These are phyloP conservation scores for Dolomedes plantarius DNA, from an alignment of 2,888 invertebrate genomes.

Conservation along the genomic window DNA sequence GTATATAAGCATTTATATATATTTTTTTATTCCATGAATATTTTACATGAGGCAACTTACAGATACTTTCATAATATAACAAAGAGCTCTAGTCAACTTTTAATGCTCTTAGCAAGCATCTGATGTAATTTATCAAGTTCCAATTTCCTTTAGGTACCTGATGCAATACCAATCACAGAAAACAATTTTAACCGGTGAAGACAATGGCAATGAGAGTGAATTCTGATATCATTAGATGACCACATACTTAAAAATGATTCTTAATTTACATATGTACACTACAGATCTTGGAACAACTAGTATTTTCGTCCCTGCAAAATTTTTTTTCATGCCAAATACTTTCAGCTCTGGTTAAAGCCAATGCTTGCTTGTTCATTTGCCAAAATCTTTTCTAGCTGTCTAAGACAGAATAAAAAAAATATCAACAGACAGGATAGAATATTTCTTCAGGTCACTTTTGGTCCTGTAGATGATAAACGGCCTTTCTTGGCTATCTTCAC, in stretches of 20 bases:
- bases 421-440: background rate
- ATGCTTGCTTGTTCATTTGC: background rate
- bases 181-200: background rate
- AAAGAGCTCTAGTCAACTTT: background rate
- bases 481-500: background rate
- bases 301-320: background rate
- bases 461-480: background rate
- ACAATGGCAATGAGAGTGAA: constrained; percentile 2
- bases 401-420: background rate
- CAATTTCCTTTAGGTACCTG: background rate
- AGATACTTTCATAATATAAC: background rate
- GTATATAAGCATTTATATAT: background rate
- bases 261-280: constrained; percentile 12
- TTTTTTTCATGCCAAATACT: background rate
- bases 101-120: no score
- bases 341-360: background rate
- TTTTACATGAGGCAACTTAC: background rate
- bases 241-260: background rate
- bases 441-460: background rate
- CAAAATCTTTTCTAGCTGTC: constrained; percentile 4
- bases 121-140: no score
- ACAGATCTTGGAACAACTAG: background rate
- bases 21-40: background rate
- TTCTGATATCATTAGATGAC: background rate
- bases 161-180: background rate